phyloP scores from a whole-genome alignment of 1,140 invertebrate genomes.

The Hesperophylax magnus region DNA sequence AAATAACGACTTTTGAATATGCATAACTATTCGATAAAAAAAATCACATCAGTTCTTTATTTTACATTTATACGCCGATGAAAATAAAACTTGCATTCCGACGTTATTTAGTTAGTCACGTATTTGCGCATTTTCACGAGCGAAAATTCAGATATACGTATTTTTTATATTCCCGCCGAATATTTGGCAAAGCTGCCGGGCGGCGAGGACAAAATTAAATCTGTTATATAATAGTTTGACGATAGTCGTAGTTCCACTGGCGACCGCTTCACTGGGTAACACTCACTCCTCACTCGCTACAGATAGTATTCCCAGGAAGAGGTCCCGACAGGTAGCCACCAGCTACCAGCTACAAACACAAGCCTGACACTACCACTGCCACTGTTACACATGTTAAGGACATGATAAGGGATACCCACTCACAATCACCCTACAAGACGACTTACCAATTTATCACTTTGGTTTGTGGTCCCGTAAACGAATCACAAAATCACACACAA shows the following conservation, averaged over 20 bases:
- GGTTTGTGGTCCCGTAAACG: conserved; percentile 46
- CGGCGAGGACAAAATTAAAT: conserved; percentile 40
- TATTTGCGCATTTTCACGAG: conserved; percentile 20
- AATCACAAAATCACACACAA: conserved; percentile 40
- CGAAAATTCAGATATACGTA: conserved; percentile 16
- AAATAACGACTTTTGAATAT: no score
- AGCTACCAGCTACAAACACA: not conserved
- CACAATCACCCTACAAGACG: conserved; percentile 37
- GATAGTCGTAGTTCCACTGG: conserved; percentile 29
- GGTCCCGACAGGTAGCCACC: not conserved
- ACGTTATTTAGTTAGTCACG: not conserved
- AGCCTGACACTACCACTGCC: not conserved
- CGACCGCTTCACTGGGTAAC: not conserved
- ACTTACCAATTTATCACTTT: conserved; percentile 54
- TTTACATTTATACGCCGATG: no score
- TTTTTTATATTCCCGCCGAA: conserved; percentile 38
- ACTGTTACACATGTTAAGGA: conserved; percentile 8
- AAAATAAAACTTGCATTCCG: conserved; percentile 2
- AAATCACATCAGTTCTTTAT: no score
- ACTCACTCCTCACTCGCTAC: not conserved
- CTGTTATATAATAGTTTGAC: conserved; percentile 9
- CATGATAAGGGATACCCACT: conserved; percentile 27
- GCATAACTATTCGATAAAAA: no score
- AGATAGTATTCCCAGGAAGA: not conserved
- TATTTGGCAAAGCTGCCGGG: conserved; percentile 48